Percentiles rank a stretch among this genome's conserved stretches.
phyloP scores from a whole-genome alignment of 1,140 invertebrate species.

The Scaptomyza hsui region DNA sequence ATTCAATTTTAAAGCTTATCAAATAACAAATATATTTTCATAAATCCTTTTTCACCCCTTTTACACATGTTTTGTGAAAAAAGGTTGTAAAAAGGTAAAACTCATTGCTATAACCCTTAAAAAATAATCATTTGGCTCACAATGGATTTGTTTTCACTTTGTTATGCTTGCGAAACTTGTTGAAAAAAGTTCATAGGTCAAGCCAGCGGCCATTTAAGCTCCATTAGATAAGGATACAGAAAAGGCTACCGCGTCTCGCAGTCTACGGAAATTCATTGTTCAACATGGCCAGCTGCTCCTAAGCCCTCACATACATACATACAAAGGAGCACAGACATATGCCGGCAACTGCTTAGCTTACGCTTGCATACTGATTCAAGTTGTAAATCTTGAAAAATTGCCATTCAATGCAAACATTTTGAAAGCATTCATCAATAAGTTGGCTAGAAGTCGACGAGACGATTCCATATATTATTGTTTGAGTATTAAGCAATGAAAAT shows the following conservation, averaged over 20 bases:
- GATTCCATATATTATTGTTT: constrained; percentile 47
- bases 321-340: not conserved
- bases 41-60: not conserved
- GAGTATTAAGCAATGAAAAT: constrained; percentile 36
- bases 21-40: too few species aligned
- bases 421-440: constrained; percentile 80
- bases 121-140: constrained; percentile 16
- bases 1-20: not conserved
- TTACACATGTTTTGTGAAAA: constrained; percentile 10
- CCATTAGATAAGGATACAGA: constrained; percentile 63
- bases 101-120: constrained; percentile 20
- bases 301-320: not conserved
- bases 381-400: constrained; percentile 84
- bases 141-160: constrained; percentile 65
- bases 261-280: constrained; percentile 59
- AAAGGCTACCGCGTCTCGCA: constrained; percentile 13
- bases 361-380: constrained; percentile 38
- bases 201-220: constrained; percentile 65
- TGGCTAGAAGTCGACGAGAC: constrained; percentile 28
- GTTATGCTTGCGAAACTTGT: constrained; percentile 54
- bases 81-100: constrained; percentile 39
- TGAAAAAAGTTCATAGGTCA: constrained; percentile 57
- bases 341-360: constrained; percentile 26
- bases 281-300: constrained; percentile 29
- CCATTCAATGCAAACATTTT: constrained; percentile 79